Base-by-base conservation (phyloP, 2,888 invertebrate species). In the Bembecia ichneumoniformis region DNA sequence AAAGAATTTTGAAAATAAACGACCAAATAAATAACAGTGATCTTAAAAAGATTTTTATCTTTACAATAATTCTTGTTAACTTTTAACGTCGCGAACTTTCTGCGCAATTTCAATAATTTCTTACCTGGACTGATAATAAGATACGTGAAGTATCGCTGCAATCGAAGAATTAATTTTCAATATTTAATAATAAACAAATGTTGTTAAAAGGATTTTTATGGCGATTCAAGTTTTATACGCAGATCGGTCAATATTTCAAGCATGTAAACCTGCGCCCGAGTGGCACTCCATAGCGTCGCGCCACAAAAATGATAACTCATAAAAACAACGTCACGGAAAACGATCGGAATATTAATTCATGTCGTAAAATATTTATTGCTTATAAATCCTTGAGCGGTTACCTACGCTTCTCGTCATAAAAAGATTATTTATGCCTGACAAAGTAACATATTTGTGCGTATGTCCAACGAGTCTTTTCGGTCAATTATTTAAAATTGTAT, bases 351-450 rank as follows among this genome's bases (percentile, higher is more conserved):
- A 87, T 87, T 86, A 87, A 87, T 87, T 84, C 80, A 74, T 77
- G 83, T 86, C 87, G 87, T 87, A 83, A 87, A 87, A 87, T 81
- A 87, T 87, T 87, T 86, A 87, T 84, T 80, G 59, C 86, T 78
- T 87, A 86, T 86, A 87, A 87, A 87, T 87, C 87, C 87, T 87
- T 87, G 84, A 83, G 82, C 81, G 82, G 82, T 82, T 87, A 82
- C 86, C 82, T 84, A 86, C 86, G 86, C 80, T 80, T 80, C 81
- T 77, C 82, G 80, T 86, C 86, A 87, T 87, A 87, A 87, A 87
- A 87, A 86, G 78, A 86, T 86, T 83, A 87, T 87, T 87, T 87
- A 87, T 86, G 84, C 74, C 71, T 71, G 77, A 86, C 82, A 83
- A 86, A 75, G 86, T 86, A 83, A 81, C 78, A 83, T 83, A 83